Base-by-base conservation (phyloP, 1,140 invertebrate genomes). In the Pseudomyrmex cubaensis region DNA sequence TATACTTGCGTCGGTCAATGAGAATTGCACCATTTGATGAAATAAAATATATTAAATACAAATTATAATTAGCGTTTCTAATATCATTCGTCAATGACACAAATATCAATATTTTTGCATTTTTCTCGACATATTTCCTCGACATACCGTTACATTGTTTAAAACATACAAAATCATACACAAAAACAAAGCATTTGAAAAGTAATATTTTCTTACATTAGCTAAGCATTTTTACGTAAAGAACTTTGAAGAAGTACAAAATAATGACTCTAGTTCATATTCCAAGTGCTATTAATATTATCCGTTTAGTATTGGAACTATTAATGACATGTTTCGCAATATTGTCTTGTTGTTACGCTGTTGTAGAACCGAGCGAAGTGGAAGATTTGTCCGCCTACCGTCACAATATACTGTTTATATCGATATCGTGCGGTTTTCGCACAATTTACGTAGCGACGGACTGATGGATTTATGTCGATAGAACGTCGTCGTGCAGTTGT, bases 391-490 rank as follows among this genome's bases (percentile, higher is more conserved):
- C 25, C 7, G n/a, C 15, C 20, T 35, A 64, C 25, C 35, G 20
- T n/a, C 44, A 59, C 78, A 87, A 85, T 85, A 56, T 73, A 59
- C 17, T 57, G 12, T 74, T 80, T 69, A 86, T 84, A 88, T 85
- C 77, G 83, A 83, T 83, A 85, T 88, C 74, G 35, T 74, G 84
- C 57, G 87, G 87, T 86, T 89, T 86, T 86, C 87, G 72, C 75
- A 52, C 83, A 84, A 86, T 87, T 90, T 90, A 88, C 89, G 70
- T 76, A 62, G 61, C 86, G 80, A 75, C 35, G 83, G 87, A 57
- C 57, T 83, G 88, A 89, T 82, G 82, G 84, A 90, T 89, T 85
- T 89, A 82, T 80, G 77, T 84, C 64, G 61, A 67, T 61, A 57
- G 52, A 59, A 25, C 22, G 59, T 57, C 25, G 46, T 46, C 5